Percentiles rank a stretch among this genome's conserved stretches.
Evolutionary conservation across 2,797 vertebrate species (phyloP).

Genomic region (Cephalopachus bancanus): DNA sequence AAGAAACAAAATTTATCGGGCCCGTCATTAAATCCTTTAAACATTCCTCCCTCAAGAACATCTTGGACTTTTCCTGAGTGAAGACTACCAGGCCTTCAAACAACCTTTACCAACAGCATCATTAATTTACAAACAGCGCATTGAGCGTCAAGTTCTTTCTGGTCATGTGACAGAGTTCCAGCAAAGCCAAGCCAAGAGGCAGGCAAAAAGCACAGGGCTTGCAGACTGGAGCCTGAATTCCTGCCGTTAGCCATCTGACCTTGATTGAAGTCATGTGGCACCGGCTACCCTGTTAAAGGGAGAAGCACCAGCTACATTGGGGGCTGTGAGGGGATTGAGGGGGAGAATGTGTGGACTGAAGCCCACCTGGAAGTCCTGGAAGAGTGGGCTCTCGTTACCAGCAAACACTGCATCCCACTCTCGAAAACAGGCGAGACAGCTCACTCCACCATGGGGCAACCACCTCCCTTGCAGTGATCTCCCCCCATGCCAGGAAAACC

Average conservation of each 20-base stretch:
- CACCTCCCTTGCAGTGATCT: not conserved
- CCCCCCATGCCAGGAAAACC: not conserved
- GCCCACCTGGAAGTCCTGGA: not conserved
- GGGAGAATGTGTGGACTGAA: not conserved
- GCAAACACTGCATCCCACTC: not conserved
- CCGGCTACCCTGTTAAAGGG: not conserved
- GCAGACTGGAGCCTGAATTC: not conserved
- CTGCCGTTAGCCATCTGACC: not conserved
- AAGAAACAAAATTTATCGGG: not conserved
- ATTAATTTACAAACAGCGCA: not conserved
- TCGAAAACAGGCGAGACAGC: not conserved
- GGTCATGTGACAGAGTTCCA: not conserved
- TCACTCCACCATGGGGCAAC: not conserved
- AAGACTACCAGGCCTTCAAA: not conserved
- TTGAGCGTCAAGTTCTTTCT: not conserved
- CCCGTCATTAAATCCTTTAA: not conserved
- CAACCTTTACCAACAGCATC: not conserved
- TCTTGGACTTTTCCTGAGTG: not conserved
- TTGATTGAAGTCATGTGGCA: not conserved
- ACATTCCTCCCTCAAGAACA: not conserved
- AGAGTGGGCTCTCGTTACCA: not conserved
- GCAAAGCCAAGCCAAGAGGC: not conserved
- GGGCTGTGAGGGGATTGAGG: not conserved
- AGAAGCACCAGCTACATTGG: not conserved
- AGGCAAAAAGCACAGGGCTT: not conserved